Conservation (phyloP, 2,113 vertebrate genomes). For the Gulo gulo region DNA sequence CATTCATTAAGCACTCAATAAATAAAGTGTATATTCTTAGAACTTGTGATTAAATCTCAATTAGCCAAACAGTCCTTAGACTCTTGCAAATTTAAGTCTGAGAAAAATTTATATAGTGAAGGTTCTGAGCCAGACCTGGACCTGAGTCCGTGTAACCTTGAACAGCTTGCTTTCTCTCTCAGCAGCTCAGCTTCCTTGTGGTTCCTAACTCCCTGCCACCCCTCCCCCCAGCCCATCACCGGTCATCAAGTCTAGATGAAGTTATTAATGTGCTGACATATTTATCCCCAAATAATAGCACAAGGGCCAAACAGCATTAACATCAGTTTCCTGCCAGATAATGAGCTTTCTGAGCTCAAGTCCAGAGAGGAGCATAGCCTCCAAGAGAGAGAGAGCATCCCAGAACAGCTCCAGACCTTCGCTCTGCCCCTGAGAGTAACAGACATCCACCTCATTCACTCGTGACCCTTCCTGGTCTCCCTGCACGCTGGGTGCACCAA, state of each 20-base stretch:
- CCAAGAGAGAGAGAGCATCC: background rate
- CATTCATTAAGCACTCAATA: constrained; percentile 46
- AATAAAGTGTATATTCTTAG: constrained; percentile 21
- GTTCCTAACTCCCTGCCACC: background rate
- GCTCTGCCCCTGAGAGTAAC: background rate
- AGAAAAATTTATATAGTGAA: background rate
- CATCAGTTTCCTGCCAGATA: background rate
- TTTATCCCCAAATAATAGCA: background rate
- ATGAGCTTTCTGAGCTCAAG: background rate
- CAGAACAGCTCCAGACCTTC: background rate
- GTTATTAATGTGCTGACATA: background rate
- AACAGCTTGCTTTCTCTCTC: background rate
- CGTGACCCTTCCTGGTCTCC: background rate
- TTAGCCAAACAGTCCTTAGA: background rate
- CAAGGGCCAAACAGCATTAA: background rate
- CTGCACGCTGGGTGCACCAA: background rate
- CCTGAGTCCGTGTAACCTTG: background rate
- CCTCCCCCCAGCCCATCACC: background rate
- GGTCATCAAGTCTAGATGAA: background rate
- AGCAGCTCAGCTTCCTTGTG: background rate
- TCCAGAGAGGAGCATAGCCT: background rate
- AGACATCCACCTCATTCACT: background rate
- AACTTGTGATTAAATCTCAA: constrained; percentile 22
- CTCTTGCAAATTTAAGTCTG: background rate
- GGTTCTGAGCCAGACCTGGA: background rate